Evolutionary conservation across 2,797 vertebrate species (phyloP), one percentile per base, ranked within the genome.

Genomic region (Acanthurus lineatus): DNA sequence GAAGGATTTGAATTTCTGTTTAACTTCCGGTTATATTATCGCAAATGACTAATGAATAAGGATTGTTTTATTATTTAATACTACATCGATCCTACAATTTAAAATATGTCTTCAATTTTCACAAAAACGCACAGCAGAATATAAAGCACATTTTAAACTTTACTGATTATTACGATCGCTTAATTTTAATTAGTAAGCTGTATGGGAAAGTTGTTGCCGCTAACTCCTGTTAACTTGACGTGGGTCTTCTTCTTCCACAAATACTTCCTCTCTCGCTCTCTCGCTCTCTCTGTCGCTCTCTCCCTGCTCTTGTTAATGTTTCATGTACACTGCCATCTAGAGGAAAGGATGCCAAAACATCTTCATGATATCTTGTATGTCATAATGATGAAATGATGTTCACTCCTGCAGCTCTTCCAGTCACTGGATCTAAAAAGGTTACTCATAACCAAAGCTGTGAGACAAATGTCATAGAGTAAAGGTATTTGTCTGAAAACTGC

Each of bases 241-340:
- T 32, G 28, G 28, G 28, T 32, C 28, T 32, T 25, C 2, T 58
- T 35, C 28, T 16, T 0, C 42, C 8, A 35, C 0, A 7, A 7
- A 20, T 16, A 51, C 56, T 69, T 78, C 76, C 11, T 47, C 4
- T 51, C 16, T 64, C 7, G 0, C 20, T 32, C 15, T 10, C 28
- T 32, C 25, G 25, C n/a, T n/a, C n/a, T n/a, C 11, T 47, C 4
- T 51, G 14, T 64, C 7, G 0, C 20, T 32, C 15, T 10, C 28
- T 32, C 25, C 2, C n/a, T n/a, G 16, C 32, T 49, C 32, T 28
- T 35, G 44, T 6, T 52, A 0, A 32, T 42, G 47, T 25, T 40
- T 64, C 1, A 4, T 12, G 1, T 32, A 42, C 19, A 62, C 49
- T 57, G 82, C 66, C 87, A 56, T 16, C 82, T 77, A 73, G 35